Evolutionary conservation across 2,888 invertebrate species (phyloP).

Genomic region (Lithophane semibrunnea): DNA sequence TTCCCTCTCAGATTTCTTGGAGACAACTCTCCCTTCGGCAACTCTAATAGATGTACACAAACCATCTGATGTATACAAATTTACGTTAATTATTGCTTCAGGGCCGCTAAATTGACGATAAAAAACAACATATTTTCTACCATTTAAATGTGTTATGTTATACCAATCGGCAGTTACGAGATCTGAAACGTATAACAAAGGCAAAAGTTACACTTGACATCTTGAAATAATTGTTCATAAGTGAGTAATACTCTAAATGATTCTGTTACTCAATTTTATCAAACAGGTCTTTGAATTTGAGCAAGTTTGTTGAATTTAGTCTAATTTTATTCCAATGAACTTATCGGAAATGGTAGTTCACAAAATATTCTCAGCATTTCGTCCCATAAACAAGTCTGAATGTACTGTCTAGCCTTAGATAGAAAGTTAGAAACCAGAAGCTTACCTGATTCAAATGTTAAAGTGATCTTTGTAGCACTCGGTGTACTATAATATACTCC

Average conservation of each 20-base stretch:
- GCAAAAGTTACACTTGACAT: background rate
- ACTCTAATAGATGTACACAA: background rate
- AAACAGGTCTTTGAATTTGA: background rate
- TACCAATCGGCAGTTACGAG: accelerated
- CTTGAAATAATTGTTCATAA: background rate
- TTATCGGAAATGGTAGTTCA: background rate
- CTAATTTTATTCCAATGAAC: background rate
- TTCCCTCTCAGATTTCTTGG: background rate
- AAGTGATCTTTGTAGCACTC: accelerated
- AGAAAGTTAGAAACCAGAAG: too few species aligned
- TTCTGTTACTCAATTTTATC: background rate
- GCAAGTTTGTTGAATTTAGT: background rate
- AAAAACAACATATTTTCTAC: background rate
- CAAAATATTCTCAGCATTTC: background rate
- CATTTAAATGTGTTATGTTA: accelerated
- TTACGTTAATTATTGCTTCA: background rate
- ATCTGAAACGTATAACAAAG: background rate
- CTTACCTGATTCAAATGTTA: too few species aligned
- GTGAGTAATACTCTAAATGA: background rate
- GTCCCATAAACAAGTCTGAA: background rate
- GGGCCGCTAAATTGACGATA: background rate
- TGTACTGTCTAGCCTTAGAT: background rate
- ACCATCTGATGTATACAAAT: background rate
- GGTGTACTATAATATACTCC: too few species aligned
- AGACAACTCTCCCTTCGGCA: background rate